Evolutionary conservation across 2,888 invertebrate species (phyloP), one percentile per base, ranked within the genome.

Genomic region (Latrodectus elegans): DNA sequence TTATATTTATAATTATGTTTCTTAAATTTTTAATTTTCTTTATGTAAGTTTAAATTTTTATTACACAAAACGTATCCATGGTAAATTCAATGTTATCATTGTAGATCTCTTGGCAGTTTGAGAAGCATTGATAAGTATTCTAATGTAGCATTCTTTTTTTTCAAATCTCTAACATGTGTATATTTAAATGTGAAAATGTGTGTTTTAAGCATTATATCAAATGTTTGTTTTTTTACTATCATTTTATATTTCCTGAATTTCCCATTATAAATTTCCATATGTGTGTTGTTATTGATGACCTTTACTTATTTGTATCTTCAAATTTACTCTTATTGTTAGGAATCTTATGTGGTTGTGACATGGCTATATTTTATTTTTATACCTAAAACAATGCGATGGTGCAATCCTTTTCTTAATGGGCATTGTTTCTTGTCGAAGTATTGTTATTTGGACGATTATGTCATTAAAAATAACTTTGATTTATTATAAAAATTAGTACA

Each of bases 121-220:
- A n/a, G 14, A 60, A 60, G n/a, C 73, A 53, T 55, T 73, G 55
- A 26, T 73, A 53, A 53, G 52, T 55, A 53, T 73, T 73, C 53
- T 73, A 17, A 53, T 73, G 14, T 53, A 22, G 73, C 55, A 22
- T 73, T 53, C 53, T 55, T 72, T 60, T 74, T 53, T 53, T 26
- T 26, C 53, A 74, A 52, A 74, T 26, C n/a, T 74, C 4, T 74
- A 74, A 14, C 17, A 10, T n/a, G 49, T 75, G 75, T 75, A 64
- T 75, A 65, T 55, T 55, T 55, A 38, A 75, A 15, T 15, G 64
- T 75, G 17, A 12, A 6, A 26, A 6, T 75, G 38, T 75, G 65
- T 38, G 49, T 64, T 15, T 64, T 60, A 64, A 53, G 17, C 14
- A n/a, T 74, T 68, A 11, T 12, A 26, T 68, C 67, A 68, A 68